phyloP scores from a whole-genome alignment of 1,140 invertebrate species.

The Saccostrea glomerata region DNA sequence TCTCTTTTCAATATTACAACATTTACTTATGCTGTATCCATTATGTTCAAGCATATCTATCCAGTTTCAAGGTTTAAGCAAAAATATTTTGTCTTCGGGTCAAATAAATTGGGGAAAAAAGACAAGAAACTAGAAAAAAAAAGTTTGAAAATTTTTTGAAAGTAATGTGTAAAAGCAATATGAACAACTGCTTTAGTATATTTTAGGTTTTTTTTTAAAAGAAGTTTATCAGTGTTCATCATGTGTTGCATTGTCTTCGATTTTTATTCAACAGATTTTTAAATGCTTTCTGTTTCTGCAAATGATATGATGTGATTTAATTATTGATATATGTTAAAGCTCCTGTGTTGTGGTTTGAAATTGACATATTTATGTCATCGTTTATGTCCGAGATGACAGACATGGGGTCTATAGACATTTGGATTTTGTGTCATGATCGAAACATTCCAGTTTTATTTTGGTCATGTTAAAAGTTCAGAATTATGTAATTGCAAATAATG shows the following conservation, averaged over 20 bases:
- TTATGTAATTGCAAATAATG: not conserved
- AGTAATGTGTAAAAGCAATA: not conserved
- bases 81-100: not conserved
- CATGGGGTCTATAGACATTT: not conserved
- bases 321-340: not conserved
- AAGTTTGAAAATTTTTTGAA: not conserved
- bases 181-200: not conserved
- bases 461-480: not conserved
- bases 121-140: too few relatives aligned
- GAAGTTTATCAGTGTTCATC: not conserved
- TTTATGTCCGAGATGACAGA: not conserved
- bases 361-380: not conserved
- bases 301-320: not conserved
- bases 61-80: not conserved
- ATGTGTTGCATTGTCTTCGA: not conserved
- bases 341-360: not conserved
- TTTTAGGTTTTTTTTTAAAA: not conserved
- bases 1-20: constrained; percentile 1
- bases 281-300: not conserved
- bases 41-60: not conserved
- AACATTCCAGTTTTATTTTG: not conserved
- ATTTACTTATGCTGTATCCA: not conserved
- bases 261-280: not conserved
- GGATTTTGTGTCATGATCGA: not conserved
- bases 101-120: too few relatives aligned